A percentile compares a stretch with the other conserved stretches of the same genome.
Conservation (phyloP, 2,888 invertebrate genomes). For the Cephus pulcher region DNA sequence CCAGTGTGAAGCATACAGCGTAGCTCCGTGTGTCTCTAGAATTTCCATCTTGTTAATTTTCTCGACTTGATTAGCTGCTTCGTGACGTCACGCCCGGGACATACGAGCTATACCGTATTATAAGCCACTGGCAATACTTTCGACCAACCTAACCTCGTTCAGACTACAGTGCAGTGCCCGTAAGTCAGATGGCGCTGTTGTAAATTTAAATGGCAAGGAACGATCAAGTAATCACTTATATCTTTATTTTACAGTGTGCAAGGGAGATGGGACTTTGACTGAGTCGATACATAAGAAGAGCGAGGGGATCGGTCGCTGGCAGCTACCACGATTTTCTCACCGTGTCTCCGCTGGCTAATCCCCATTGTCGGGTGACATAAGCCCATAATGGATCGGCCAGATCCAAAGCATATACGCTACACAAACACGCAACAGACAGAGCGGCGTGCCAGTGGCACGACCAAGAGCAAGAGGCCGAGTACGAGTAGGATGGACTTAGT, state of each 20-base stretch:
- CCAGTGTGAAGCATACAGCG: neutral
- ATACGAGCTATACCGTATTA: neutral
- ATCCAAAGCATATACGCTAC: constrained; percentile 43
- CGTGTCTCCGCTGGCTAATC: constrained; percentile 50
- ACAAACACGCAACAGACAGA: constrained; percentile 30
- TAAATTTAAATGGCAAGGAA: no score
- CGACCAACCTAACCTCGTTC: neutral
- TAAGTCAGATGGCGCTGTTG: neutral
- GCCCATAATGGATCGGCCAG: constrained; percentile 62
- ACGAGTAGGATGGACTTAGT: neutral
- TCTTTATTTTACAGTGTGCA: neutral
- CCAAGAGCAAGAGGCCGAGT: constrained; percentile 1
- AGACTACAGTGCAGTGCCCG: neutral
- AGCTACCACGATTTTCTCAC: constrained; percentile 39
- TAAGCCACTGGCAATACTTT: neutral
- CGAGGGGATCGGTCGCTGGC: neutral
- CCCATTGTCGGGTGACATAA: constrained; percentile 59
- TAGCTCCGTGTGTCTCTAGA: neutral
- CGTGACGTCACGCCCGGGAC: neutral
- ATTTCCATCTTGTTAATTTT: constrained; percentile 19
- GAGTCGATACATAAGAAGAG: neutral
- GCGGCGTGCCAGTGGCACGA: constrained; percentile 8
- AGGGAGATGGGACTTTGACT: neutral
- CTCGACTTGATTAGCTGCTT: constrained; percentile 19
- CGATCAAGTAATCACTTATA: neutral